Evolutionary conservation across 2,113 vertebrate species (phyloP), one percentile per base, ranked within the genome.

Genomic region (Varanus komodoensis): DNA sequence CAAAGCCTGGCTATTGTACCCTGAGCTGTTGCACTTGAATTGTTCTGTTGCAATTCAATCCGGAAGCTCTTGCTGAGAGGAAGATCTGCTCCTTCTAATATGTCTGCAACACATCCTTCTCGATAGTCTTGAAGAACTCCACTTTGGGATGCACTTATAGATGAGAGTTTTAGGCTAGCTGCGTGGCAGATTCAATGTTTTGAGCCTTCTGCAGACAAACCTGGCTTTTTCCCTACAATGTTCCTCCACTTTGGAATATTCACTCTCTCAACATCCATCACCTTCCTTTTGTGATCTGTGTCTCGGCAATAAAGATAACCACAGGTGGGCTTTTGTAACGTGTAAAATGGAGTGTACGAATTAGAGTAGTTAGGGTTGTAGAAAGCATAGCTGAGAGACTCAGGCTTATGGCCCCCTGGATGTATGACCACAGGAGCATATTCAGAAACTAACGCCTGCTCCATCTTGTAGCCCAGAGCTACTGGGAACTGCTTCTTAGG

Each of bases 331-430:
- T 93, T 96, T 93, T 97, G 95, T 0, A 90, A 23, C 0, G 97
- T 97, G 93, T 94, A 95, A 97, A 98, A 98, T 19, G 97, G 97
- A 0, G 23, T 89, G 93, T 96, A 95, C 0, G 95, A 96, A 93
- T 96, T 97, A 92, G 96, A 67, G n/a, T 19, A 83, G 3, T 79
- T 73, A 0, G 78, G 80, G 0, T 2, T 94, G 91, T 97, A 97
- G 94, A 97, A 97, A 2, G 77, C 34, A 86, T 97, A 96, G 7
- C 3, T 57, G 54, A 93, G 87, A 48, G 85, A 89, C 64, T 92
- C 71, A 0, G 34, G 86, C 3, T 87, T 89, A 1, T 0, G 21
- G 6, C 87, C 91, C 57, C 87, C 78, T 0, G 57, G 0, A 23
- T 89, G 82, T 74, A 84, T 44, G 0, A 95, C 89, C 0, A 94